Conservation (phyloP, 2,797 vertebrate genomes). For the Chaetophractus vellerosus region DNA sequence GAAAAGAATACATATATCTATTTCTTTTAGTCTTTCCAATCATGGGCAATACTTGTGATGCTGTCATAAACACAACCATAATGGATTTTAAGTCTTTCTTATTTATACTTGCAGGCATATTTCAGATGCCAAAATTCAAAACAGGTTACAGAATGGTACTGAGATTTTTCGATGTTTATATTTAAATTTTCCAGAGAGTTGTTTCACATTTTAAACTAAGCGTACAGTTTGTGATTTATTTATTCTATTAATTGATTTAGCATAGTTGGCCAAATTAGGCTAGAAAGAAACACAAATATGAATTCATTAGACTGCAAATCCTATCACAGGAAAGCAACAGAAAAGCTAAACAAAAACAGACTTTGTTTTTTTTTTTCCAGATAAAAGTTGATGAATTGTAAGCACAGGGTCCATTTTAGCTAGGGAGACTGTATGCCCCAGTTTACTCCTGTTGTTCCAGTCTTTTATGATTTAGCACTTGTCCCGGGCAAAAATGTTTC, state of each 20-base stretch:
- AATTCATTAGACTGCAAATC: slow-evolving; percentile 30
- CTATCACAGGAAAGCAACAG: background rate
- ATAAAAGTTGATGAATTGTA: background rate
- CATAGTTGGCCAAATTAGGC: slow-evolving; percentile 15
- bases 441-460: background rate
- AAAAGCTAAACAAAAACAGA: slow-evolving; percentile 29
- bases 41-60: background rate
- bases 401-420: background rate
- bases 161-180: slow-evolving; percentile 18
- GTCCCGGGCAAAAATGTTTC: background rate
- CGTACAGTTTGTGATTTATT: slow-evolving; percentile 47
- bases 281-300: slow-evolving; percentile 28
- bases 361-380: background rate
- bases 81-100: slow-evolving; percentile 10
- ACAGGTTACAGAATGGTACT: background rate
- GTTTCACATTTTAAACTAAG: slow-evolving; percentile 62
- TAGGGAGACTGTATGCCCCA: background rate
- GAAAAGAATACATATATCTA: background rate
- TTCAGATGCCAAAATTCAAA: slow-evolving; percentile 62
- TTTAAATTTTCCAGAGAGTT: slow-evolving; percentile 56
- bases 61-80: background rate
- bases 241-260: background rate
- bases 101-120: slow-evolving; percentile 54
- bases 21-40: slow-evolving; percentile 1
- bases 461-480: background rate